Conservation (phyloP, 2,888 invertebrate species). For the Lasioglossum pauxillum region DNA sequence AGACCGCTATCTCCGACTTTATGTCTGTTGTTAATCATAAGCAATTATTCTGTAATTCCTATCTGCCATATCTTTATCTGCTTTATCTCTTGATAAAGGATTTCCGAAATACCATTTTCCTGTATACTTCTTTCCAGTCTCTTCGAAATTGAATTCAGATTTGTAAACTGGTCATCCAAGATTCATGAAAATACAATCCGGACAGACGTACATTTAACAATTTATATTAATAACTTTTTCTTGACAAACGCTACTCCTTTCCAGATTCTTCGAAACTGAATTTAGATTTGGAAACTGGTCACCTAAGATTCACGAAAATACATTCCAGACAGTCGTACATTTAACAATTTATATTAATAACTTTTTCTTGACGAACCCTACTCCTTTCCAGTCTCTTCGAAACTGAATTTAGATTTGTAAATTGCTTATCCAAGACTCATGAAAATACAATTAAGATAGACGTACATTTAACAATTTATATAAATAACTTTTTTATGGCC, state of each 20-base stretch:
- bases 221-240: not conserved
- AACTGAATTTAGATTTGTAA: too few relatives aligned
- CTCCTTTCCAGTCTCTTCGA: too few relatives aligned
- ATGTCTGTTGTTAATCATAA: conserved; percentile 25
- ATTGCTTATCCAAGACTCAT: too few relatives aligned
- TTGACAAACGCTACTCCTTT: not conserved
- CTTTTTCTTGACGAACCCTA: not conserved
- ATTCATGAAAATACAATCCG: not conserved
- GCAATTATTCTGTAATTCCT: conserved; percentile 13
- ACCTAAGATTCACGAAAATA: not conserved
- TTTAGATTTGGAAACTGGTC: not conserved
- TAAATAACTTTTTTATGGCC: not conserved
- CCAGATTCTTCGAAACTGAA: not conserved
- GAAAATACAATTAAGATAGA: too few relatives aligned
- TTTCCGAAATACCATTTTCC: not conserved
- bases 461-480: not conserved
- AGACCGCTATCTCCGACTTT: conserved; percentile 17
- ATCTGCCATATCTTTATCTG: too few relatives aligned
- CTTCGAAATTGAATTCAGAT: not conserved
- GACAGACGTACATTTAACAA: not conserved
- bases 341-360: not conserved
- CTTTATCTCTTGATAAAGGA: not conserved
- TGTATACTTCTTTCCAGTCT: not conserved
- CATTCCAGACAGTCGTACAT: not conserved
- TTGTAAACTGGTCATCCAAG: not conserved